Conservation (phyloP, 2,113 vertebrate species). For the Dendropsophus ebraccatus region DNA sequence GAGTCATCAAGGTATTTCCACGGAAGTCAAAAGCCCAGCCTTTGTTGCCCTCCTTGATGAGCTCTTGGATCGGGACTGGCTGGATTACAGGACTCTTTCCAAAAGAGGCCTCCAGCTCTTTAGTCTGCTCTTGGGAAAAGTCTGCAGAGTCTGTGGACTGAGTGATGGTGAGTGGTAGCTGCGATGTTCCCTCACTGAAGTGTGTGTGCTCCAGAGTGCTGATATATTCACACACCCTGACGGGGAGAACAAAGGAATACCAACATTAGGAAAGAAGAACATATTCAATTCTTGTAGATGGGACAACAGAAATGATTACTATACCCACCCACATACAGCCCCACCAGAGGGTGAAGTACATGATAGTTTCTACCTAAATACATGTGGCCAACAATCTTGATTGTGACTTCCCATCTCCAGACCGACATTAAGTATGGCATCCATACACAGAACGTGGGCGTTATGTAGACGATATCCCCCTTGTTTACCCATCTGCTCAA, state of each 20-base stretch:
- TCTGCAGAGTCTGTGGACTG: constrained; percentile 72
- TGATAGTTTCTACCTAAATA: constrained; percentile 78
- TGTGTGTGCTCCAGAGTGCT: constrained; percentile 93
- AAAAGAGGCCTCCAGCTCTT: constrained; percentile 75
- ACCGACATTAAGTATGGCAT: constrained; percentile 88
- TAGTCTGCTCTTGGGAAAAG: constrained; percentile 70
- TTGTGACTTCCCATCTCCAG: constrained; percentile 93
- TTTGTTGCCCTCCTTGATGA: constrained; percentile 82
- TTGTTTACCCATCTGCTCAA: constrained; percentile 86
- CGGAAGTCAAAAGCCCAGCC: constrained; percentile 83
- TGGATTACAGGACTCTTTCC: constrained; percentile 82
- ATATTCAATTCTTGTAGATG: background rate
- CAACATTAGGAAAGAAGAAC: background rate
- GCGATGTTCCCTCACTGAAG: constrained; percentile 87
- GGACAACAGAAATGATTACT: background rate
- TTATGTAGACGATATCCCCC: constrained; percentile 85
- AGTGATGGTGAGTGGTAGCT: constrained; percentile 83
- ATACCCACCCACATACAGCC: no score
- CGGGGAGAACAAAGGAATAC: background rate
- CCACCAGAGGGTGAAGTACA: background rate
- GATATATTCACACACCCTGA: constrained; percentile 93
- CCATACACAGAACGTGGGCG: constrained; percentile 89
- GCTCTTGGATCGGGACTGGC: constrained; percentile 88
- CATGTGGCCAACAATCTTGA: constrained; percentile 88
- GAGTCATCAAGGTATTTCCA: constrained; percentile 84